Base-by-base conservation (phyloP, 2,797 vertebrate species). In the Lacerta bilineata region DNA sequence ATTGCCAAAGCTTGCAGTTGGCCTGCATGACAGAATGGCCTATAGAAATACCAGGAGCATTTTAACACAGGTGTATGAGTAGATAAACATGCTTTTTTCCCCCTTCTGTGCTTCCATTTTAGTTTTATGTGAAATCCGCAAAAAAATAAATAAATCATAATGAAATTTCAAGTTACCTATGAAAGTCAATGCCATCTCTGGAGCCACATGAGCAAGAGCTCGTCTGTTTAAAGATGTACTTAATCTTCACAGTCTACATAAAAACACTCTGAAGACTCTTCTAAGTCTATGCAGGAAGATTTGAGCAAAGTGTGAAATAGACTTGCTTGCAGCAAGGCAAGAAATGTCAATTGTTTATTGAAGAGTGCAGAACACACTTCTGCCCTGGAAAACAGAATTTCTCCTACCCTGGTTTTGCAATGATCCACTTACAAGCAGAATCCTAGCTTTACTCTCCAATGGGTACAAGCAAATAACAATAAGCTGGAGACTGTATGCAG, bases 161-260 rank as follows among this genome's bases (percentile, higher is more conserved):
- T 76, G 36, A 39, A 59, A 27, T 85, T 64, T 17, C 25, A 27
- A 27, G 8, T 76, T 76, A 59, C 25, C 0, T 7, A 10, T 84
- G 36, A 75, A 84, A 84, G 15, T 84, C 9, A 74, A 61, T 85
- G 27, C n/a, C 41, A 13, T 23, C 36, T 85, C 39, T 85, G 55
- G 27, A 83, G 59, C 15, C 36, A 10, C 61, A 10, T 27, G 55
- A 59, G 9, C 33, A 64, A 39, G 33, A 36, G 27, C 9, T 39
- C 27, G 23, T 3, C 15, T 61, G 41, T 39, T 84, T 74, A 46
- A 84, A 82, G 15, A n/a, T n/a, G n/a, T n/a, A n/a, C n/a, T n/a
- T n/a, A n/a, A 68, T 66, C 43, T 68, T 68, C 25, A 46, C 68
- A 39, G 11, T 64, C 71, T 10, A 1, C 36, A 66, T 76, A 20